A percentile compares a stretch with the other conserved stretches of the same genome.
These are phyloP conservation scores for Myotis yumanensis DNA, from an alignment of 2,113 vertebrate species.

Conservation along the genomic window DNA sequence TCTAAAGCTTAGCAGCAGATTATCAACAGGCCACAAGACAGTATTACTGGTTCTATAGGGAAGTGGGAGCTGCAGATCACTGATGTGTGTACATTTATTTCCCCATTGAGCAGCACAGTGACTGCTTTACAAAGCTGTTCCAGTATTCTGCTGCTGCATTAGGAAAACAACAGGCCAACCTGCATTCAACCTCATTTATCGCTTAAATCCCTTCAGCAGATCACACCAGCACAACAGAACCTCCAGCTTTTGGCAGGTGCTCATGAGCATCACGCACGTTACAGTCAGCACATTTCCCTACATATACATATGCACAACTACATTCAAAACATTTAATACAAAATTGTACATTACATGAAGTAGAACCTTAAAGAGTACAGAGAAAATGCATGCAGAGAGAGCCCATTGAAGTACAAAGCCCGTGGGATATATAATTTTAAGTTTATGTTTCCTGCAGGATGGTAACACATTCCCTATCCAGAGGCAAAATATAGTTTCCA, in stretches of 20 bases:
- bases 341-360: conserved; percentile 53
- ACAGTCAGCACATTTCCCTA: neutral
- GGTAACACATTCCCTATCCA: conserved; percentile 67
- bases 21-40: neutral
- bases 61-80: neutral
- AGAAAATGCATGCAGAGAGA: conserved; percentile 72
- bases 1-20: neutral
- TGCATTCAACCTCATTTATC: neutral
- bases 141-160: neutral
- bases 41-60: neutral
- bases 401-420: conserved; percentile 70
- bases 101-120: neutral
- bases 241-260: conserved; percentile 52
- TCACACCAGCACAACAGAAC: neutral
- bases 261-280: neutral
- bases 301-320: conserved; percentile 19
- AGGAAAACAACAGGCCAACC: neutral
- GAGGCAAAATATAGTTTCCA: conserved; percentile 72
- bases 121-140: neutral
- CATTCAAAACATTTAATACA: conserved; percentile 39
- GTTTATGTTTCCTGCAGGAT: conserved; percentile 71
- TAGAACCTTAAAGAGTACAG: conserved; percentile 42
- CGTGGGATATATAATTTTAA: conserved; percentile 67
- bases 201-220: conserved; percentile 17
- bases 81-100: neutral